A percentile compares a stretch with the other conserved stretches of the same genome.
Evolutionary conservation across 30 jellyfish, hydroid and myxozoan genomes (phyloP).

Genomic region (Cassiopea andromeda): DNA sequence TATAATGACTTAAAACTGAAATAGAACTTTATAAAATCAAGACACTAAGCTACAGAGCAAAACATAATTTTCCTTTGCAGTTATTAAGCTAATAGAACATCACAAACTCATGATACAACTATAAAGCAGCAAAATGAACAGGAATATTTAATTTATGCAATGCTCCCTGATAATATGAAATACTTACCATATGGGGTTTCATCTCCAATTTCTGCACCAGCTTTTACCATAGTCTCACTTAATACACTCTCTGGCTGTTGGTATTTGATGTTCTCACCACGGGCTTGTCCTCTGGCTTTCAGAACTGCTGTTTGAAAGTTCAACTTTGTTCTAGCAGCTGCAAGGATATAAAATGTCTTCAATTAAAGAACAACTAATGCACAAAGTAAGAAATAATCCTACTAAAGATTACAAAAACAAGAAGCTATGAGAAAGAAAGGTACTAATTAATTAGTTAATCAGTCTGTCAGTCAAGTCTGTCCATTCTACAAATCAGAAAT

Average conservation of each 20-base stretch:
- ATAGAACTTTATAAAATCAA: too few species aligned
- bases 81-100: too few species aligned
- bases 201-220: constrained; percentile 76
- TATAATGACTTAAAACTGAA: too few species aligned
- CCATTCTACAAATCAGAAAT: too few species aligned
- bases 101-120: not conserved
- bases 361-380: not conserved
- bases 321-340: constrained; percentile 94
- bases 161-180: too few species aligned
- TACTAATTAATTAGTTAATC: too few species aligned
- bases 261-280: constrained; percentile 76
- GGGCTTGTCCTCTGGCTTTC: constrained; percentile 96
- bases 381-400: too few species aligned
- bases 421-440: too few species aligned
- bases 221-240: constrained; percentile 81
- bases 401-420: too few species aligned
- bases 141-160: not conserved
- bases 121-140: not conserved
- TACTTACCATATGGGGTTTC: constrained; percentile 88
- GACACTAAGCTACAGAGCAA: too few species aligned
- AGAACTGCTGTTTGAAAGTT: constrained; percentile 85
- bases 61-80: too few species aligned
- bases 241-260: constrained; percentile 88
- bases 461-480: too few species aligned
- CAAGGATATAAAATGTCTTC: not conserved